Percentiles rank a stretch among this genome's conserved stretches.
Conservation (phyloP, 2,113 vertebrate species). For the Mesocricetus auratus region DNA sequence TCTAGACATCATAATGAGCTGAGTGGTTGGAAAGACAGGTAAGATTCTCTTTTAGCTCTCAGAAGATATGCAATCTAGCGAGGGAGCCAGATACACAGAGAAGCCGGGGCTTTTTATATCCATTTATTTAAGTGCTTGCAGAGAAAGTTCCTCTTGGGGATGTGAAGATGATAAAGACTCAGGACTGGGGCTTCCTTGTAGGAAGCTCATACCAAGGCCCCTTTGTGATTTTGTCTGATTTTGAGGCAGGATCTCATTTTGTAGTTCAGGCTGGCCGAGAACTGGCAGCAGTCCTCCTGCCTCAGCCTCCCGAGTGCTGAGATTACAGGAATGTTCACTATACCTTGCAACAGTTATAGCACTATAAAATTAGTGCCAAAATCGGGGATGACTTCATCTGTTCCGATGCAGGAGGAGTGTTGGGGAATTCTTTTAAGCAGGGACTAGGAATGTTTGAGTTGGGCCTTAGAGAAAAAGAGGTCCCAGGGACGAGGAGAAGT, state of each 20-base stretch:
- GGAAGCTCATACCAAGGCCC: neutral
- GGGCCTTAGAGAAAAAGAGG: neutral
- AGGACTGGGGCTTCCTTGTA: neutral
- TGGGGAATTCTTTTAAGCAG: neutral
- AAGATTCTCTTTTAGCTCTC: neutral
- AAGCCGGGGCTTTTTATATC: neutral
- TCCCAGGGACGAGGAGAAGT: neutral
- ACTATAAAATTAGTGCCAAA: neutral
- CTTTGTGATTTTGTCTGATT: neutral
- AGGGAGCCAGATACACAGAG: neutral
- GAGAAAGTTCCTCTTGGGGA: neutral
- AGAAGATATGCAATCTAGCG: neutral
- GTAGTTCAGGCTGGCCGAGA: neutral
- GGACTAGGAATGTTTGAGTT: neutral
- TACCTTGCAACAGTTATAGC: neutral
- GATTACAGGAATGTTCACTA: neutral
- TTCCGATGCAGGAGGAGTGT: neutral
- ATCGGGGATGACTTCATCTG: neutral
- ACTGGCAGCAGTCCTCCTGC: neutral
- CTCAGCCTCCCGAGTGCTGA: neutral
- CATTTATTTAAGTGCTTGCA: conserved; percentile 41
- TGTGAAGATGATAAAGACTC: neutral
- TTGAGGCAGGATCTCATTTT: neutral
- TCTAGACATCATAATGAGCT: neutral
- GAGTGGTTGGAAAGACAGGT: neutral